Evolutionary conservation across 2,888 invertebrate species (phyloP), one percentile per base, ranked within the genome.

Genomic region (Drosophila pseudotalamancana): DNA sequence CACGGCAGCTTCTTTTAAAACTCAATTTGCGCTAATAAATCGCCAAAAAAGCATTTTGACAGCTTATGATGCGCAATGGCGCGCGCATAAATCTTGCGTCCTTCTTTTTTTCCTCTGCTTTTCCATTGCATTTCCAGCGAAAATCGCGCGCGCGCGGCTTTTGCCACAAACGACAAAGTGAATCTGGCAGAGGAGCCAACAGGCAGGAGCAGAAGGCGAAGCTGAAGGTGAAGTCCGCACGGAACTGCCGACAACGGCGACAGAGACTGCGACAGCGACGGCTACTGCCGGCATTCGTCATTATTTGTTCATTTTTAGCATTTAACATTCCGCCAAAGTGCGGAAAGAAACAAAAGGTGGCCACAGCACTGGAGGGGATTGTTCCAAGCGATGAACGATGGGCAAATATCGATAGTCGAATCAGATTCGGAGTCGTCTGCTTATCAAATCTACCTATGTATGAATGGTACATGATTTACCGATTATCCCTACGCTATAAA

Each of bases 21-120:
- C 89, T 89, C 89, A 89, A 89, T 89, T 89, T 89, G 87, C 86
- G 86, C 87, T 85, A 89, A 89, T 89, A 89, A 89, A 89, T 89
- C 88, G 89, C 88, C 88, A 63, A 89, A 89, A 88, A 89, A 77
- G 64, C 79, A 77, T 87, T 89, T 86, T 89, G 89, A 89, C 89
- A 89, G 89, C 87, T 89, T 88, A 88, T 86, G 88, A 75, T 84
- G 83, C 84, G 73, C 77, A 84, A 75, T 77, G 76, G 74, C 74
- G 77, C 70, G 78, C 76, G 72, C 87, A 87, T 87, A 87, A 87
- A 88, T 87, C 88, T 86, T 78, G 42, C 35, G 21, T 54, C 45
- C 72, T 68, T 72, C 76, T 65, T 65, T 68, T 64, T 51, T 32
- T 31, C 51, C 53, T 54, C 59, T 64, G 65, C 46, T 65, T 31